Evolutionary conservation across 2,888 invertebrate genomes (phyloP), one percentile per base, ranked within the genome.

Genomic region (Pyralis farinalis): DNA sequence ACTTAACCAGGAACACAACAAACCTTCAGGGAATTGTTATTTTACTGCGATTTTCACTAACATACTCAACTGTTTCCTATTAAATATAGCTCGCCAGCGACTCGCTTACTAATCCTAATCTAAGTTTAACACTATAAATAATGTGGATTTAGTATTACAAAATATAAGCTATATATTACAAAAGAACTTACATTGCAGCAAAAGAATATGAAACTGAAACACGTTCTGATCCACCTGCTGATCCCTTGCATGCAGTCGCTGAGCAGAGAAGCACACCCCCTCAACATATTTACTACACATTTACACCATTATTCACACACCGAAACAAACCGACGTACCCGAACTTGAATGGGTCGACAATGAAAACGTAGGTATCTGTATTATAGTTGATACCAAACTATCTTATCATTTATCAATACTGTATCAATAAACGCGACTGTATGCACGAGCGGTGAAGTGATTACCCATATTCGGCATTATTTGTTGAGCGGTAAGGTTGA

Each of bases 331-430:
- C 55, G 60, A 58, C 63, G 8, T 1, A 12, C 64, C 57, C 61
- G 55, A 43, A 44, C 42, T 49, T 52, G 51, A 63, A 57, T 50
- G 59, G 4, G 2, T 16, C 58, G 60, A 66, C 69, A 61, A 68
- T 57, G 60, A 71, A 68, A 66, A 62, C 63, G 57, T 51, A 41
- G 40, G 39, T 41, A 65, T n/a, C n/a, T n/a, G n/a, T n/a, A n/a
- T n/a, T n/a, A n/a, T n/a, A n/a, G n/a, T n/a, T 65, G 73, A 74
- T 71, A 74, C 64, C 63, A 51, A 70, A 65, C 59, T 76, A 81
- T 84, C 84, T 84, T 82, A 84, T 84, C 82, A 59, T 47, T 51
- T 55, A 63, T 66, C 78, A 73, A 79, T 77, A 74, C 55, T 65
- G 61, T 78, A 78, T 77, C 76, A 78, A 80, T 80, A 77, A 67